Conservation (phyloP, 2,888 invertebrate species). For the Pammene fasciana region DNA sequence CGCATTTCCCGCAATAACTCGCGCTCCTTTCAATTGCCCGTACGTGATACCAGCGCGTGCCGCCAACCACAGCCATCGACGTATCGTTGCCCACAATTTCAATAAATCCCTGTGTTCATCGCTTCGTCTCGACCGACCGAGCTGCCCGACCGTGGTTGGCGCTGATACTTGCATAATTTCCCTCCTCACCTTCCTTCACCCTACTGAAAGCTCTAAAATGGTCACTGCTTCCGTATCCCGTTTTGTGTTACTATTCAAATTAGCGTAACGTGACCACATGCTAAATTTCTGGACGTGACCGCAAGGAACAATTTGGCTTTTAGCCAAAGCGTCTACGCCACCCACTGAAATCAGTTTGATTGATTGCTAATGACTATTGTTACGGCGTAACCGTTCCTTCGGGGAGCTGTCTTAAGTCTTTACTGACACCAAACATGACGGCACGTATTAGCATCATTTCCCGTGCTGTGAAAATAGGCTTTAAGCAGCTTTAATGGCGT, state of each 20-base stretch:
- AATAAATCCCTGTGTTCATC: constrained; percentile 70
- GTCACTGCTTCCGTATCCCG: constrained; percentile 51
- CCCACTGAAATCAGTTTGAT: constrained; percentile 69
- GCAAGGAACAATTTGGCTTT: constrained; percentile 66
- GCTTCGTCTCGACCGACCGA: constrained; percentile 51
- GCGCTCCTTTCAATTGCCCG: constrained; percentile 76
- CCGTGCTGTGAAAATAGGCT: constrained; percentile 47
- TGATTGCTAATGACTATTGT: constrained; percentile 80
- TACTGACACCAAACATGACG: constrained; percentile 67
- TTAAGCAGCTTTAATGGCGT: constrained; percentile 21
- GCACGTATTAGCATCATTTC: constrained; percentile 63
- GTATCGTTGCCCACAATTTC: constrained; percentile 66
- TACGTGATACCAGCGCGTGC: constrained; percentile 75
- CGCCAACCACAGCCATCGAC: constrained; percentile 67
- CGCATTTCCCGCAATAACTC: constrained; percentile 74
- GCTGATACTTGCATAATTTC: constrained; percentile 50
- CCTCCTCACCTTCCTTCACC: constrained; percentile 45
- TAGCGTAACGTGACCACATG: constrained; percentile 42
- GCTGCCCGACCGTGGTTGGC: constrained; percentile 50
- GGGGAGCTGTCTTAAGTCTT: constrained; percentile 50
- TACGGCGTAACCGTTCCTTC: constrained; percentile 69
- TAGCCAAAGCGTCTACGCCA: constrained; percentile 58
- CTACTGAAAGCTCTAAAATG: constrained; percentile 47
- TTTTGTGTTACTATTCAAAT: constrained; percentile 36
- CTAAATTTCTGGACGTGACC: constrained; percentile 57